Evolutionary conservation across 2,888 invertebrate genomes (phyloP).

Genomic region (Drosophila incognita): DNA sequence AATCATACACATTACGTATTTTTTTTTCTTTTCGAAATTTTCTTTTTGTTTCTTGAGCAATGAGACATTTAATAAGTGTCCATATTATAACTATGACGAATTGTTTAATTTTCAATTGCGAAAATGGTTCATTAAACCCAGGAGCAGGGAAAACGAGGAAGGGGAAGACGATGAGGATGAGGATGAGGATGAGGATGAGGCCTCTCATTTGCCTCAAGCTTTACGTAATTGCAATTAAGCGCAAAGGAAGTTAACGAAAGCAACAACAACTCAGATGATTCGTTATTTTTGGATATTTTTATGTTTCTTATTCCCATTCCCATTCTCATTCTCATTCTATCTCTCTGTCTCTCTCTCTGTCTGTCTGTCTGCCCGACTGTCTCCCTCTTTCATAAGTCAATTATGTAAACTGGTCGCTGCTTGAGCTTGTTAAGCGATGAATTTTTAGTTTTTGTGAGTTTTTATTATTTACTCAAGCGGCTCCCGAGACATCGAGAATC

Average conservation of each 20-base stretch:
- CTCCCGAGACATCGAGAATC: constrained; percentile 40
- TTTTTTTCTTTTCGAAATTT: not conserved
- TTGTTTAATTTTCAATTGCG: constrained; percentile 67
- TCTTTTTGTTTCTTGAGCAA: not conserved
- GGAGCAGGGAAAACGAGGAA: not conserved
- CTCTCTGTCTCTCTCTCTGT: rapidly evolving
- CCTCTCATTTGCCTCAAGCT: constrained; percentile 47
- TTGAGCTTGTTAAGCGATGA: constrained; percentile 72
- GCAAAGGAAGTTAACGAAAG: constrained; percentile 65
- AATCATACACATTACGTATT: constrained; percentile 1
- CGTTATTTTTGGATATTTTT: constrained; percentile 26
- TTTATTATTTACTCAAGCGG: constrained; percentile 37
- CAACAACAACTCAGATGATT: constrained; percentile 25
- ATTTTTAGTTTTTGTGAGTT: constrained; percentile 18
- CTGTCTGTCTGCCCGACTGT: not conserved
- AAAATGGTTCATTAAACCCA: constrained; percentile 36
- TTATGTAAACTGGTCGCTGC: constrained; percentile 64
- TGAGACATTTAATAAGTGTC: constrained; percentile 34
- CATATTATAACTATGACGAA: constrained; percentile 66
- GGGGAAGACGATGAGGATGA: not conserved
- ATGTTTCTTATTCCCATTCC: constrained; percentile 9
- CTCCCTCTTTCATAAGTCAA: constrained; percentile 49
- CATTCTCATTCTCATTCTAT: not conserved
- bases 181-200: not conserved
- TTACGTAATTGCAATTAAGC: constrained; percentile 76